phyloP scores from a whole-genome alignment of 2,797 vertebrate genomes.

The Chloroceryle inda region DNA sequence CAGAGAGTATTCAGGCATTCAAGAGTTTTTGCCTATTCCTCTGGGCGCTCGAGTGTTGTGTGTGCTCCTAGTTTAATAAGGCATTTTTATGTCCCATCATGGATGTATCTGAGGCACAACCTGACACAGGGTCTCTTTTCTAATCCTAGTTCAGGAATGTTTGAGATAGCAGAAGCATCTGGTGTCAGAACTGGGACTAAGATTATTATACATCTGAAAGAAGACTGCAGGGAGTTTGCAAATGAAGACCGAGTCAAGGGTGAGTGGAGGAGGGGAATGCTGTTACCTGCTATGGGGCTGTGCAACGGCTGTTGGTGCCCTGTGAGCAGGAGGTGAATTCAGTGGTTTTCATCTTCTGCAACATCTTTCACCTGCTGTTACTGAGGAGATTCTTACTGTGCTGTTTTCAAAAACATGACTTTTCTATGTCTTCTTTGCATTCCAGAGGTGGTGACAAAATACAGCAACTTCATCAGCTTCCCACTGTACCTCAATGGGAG shows the following conservation, averaged over 20 bases:
- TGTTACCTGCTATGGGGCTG: neutral
- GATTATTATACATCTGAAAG: constrained; percentile 92
- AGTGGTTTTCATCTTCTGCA: neutral
- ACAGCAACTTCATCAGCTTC: constrained; percentile 98
- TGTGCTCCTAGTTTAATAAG: neutral
- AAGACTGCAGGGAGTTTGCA: constrained; percentile 94
- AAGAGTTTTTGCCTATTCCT: neutral
- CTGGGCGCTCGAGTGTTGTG: neutral
- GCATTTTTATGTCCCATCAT: neutral
- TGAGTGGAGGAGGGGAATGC: constrained; percentile 48
- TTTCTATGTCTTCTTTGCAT: neutral
- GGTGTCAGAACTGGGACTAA: constrained; percentile 94
- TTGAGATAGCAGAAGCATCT: constrained; percentile 92
- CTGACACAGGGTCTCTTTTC: neutral
- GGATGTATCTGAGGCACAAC: neutral
- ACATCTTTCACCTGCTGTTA: neutral
- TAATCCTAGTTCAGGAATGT: constrained; percentile 89
- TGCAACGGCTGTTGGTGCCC: neutral
- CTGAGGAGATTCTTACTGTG: neutral
- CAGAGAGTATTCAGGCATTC: neutral
- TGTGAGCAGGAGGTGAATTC: neutral
- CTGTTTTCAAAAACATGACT: neutral
- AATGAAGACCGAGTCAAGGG: constrained; percentile 92
- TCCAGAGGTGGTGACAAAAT: constrained; percentile 94
- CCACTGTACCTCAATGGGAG: constrained; percentile 94